phyloP scores from a whole-genome alignment of 2,113 vertebrate genomes.

The Butorides virescens region DNA sequence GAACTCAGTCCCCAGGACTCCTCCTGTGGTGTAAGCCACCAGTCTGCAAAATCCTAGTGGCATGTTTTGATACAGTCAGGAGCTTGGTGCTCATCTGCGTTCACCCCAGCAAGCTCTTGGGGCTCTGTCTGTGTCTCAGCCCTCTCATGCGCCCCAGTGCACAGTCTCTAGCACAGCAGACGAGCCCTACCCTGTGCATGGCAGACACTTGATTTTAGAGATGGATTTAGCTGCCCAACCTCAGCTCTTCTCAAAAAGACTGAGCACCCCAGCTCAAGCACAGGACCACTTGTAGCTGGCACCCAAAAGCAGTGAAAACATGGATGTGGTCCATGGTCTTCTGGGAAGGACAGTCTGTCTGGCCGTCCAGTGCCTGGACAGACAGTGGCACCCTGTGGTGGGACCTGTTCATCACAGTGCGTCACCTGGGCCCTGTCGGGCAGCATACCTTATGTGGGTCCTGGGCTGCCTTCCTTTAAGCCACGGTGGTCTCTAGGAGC shows the following conservation, averaged over 20 bases:
- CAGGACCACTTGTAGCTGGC: background rate
- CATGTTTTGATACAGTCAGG: background rate
- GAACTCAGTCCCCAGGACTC: background rate
- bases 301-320: background rate
- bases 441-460: background rate
- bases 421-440: background rate
- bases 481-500: background rate
- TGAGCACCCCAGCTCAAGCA: background rate
- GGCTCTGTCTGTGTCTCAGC: background rate
- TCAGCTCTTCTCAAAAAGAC: background rate
- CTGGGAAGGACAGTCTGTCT: background rate
- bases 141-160: background rate
- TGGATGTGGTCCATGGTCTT: background rate
- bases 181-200: background rate
- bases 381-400: constrained; percentile 26
- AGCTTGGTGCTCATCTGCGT: background rate
- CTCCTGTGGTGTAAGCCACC: background rate
- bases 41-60: background rate
- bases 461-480: background rate
- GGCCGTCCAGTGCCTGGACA: background rate
- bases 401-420: background rate
- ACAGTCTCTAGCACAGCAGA: background rate
- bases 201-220: background rate
- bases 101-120: accelerated
- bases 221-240: background rate